Conservation (phyloP, 1,140 invertebrate species). For the Calycopis cecrops region DNA sequence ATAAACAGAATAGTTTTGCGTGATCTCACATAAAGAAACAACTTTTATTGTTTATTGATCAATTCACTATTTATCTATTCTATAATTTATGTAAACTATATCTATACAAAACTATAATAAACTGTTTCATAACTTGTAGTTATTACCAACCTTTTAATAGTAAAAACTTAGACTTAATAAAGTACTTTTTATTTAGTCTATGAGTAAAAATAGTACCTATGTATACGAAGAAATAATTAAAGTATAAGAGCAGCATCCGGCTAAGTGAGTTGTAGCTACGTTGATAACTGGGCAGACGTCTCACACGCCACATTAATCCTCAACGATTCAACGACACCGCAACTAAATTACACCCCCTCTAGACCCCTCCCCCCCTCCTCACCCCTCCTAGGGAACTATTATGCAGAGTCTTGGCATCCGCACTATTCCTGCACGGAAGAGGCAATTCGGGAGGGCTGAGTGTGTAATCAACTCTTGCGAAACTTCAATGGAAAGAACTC, state of each 20-base stretch:
- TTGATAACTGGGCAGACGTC: conserved; percentile 22
- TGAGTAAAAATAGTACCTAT: too few species aligned
- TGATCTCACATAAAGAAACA: too few species aligned
- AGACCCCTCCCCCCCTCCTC: conserved; percentile 14
- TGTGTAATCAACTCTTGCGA: conserved; percentile 22
- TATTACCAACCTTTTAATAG: too few species aligned
- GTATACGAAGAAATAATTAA: too few species aligned
- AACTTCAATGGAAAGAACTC: conserved; percentile 10
- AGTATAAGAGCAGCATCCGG: neutral
- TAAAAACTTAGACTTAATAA: too few species aligned
- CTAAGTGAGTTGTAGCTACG: conserved; percentile 19
- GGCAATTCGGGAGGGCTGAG: conserved; percentile 20
- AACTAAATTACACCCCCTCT: conserved; percentile 35
- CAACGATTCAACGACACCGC: conserved; percentile 26
- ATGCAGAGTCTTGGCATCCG: conserved; percentile 28
- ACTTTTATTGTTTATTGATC: too few species aligned
- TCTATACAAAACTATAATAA: too few species aligned
- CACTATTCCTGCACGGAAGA: conserved; percentile 19
- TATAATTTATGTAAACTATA: too few species aligned
- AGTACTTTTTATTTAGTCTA: too few species aligned
- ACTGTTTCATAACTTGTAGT: too few species aligned
- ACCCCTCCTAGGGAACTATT: conserved; percentile 31
- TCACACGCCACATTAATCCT: conserved; percentile 39
- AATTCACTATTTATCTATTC: too few species aligned
- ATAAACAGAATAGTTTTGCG: too few species aligned